A percentile compares a stretch with the other conserved stretches of the same genome.
phyloP scores from a whole-genome alignment of 2,797 vertebrate genomes.

The Kryptopterus vitreolus region DNA sequence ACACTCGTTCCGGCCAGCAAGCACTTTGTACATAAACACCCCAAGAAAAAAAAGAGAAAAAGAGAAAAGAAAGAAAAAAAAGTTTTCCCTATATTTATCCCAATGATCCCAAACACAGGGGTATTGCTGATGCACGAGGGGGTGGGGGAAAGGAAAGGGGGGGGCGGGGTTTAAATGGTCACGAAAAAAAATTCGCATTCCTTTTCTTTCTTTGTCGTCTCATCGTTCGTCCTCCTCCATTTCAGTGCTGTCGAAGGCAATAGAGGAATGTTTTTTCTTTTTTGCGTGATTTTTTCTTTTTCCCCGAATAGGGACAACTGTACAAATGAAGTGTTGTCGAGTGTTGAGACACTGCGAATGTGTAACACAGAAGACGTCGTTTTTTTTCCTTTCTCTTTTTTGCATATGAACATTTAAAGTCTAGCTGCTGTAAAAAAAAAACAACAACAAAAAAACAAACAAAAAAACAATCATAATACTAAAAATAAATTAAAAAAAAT shows the following conservation, averaged over 20 bases:
- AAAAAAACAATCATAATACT: slow-evolving; percentile 50
- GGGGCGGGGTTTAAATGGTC: background rate
- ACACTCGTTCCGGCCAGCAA: slow-evolving; percentile 77
- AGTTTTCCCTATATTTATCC: no score
- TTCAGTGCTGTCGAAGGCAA: slow-evolving; percentile 86
- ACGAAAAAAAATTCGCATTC: slow-evolving; percentile 60
- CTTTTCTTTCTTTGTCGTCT: slow-evolving; percentile 66
- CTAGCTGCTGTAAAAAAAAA: slow-evolving; percentile 82
- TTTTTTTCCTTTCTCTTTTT: slow-evolving; percentile 61
- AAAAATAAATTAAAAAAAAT: no score
- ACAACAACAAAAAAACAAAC: slow-evolving; percentile 9
- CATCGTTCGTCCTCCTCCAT: slow-evolving; percentile 62
- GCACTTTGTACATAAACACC: slow-evolving; percentile 81
- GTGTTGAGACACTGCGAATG: slow-evolving; percentile 87
- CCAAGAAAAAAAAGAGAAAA: slow-evolving; percentile 64
- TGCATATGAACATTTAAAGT: slow-evolving; percentile 98
- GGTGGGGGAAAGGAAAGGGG: background rate
- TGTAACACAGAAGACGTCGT: slow-evolving; percentile 84
- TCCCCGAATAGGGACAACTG: slow-evolving; percentile 76
- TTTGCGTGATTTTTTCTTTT: background rate
- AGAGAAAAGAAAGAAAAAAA: no score
- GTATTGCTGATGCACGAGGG: slow-evolving; percentile 84
- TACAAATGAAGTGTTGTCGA: slow-evolving; percentile 86
- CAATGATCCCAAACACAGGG: slow-evolving; percentile 75
- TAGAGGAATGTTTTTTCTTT: slow-evolving; percentile 88